Percentiles rank a stretch among this genome's conserved stretches.
phyloP scores from a whole-genome alignment of 2,888 invertebrate genomes.

The Blera fallax region DNA sequence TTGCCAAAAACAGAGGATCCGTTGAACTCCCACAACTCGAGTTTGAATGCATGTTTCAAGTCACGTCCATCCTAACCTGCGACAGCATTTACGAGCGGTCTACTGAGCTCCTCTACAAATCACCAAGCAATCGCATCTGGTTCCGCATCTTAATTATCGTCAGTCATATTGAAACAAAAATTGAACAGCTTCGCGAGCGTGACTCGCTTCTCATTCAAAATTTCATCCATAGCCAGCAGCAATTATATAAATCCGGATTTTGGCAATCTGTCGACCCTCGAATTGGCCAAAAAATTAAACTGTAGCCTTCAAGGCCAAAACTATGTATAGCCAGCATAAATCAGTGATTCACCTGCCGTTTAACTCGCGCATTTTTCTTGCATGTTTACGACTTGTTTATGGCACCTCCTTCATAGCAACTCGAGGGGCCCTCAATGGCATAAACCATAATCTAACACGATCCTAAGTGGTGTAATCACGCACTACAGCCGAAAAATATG shows the following conservation, averaged over 20 bases:
- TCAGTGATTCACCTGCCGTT: slow-evolving; percentile 40
- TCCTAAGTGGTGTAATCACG: slow-evolving; percentile 53
- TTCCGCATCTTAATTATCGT: background rate
- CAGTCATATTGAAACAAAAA: background rate
- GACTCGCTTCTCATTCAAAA: background rate
- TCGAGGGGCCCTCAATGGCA: slow-evolving; percentile 9
- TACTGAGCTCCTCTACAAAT: background rate
- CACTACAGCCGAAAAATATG: slow-evolving; percentile 48
- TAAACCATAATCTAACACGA: slow-evolving; percentile 44
- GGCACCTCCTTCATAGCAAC: slow-evolving; percentile 23
- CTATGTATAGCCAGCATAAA: background rate
- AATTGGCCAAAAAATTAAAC: background rate
- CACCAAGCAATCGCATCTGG: background rate
- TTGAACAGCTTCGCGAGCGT: background rate
- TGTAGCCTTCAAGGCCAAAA: background rate
- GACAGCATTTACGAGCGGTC: background rate
- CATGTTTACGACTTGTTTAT: slow-evolving; percentile 46
- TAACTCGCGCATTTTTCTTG: slow-evolving; percentile 29
- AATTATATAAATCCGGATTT: background rate
- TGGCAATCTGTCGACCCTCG: background rate
- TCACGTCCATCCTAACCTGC: slow-evolving; percentile 12
- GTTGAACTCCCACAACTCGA: slow-evolving; percentile 9
- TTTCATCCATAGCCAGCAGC: background rate
- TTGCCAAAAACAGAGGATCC: background rate
- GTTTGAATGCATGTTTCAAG: background rate